phyloP scores from a whole-genome alignment of 1,140 invertebrate genomes.

The Sinella curviseta region DNA sequence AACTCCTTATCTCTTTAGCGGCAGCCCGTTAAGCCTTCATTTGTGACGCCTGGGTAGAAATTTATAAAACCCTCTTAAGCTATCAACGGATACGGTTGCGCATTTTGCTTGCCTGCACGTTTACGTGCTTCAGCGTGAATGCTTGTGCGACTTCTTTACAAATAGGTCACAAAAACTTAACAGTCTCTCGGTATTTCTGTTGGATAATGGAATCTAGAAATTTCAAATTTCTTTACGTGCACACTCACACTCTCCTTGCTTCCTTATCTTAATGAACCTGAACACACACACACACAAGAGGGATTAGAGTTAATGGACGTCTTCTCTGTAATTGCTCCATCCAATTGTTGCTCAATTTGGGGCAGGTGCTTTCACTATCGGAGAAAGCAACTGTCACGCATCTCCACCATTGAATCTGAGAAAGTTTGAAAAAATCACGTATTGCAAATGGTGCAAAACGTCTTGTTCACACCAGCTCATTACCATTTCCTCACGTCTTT shows the following conservation, averaged over 20 bases:
- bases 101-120: no score
- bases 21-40: conserved; percentile 12
- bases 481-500: conserved; percentile 2
- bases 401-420: background rate
- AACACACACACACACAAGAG: no score
- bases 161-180: no score
- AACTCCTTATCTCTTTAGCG: background rate
- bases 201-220: no score
- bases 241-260: no score
- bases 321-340: background rate
- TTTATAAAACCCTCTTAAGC: background rate
- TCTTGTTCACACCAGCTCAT: background rate
- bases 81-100: background rate
- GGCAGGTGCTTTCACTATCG: background rate
- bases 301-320: no score
- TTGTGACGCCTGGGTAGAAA: background rate
- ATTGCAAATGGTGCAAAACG: background rate
- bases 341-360: background rate
- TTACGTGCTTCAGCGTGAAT: no score
- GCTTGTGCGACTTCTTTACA: no score
- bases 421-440: background rate
- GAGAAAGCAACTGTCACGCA: no score
- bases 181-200: no score
- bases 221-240: no score
- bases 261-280: no score